Evolutionary conservation across 2,888 invertebrate species (phyloP).

Genomic region (Drosophila demipolita): DNA sequence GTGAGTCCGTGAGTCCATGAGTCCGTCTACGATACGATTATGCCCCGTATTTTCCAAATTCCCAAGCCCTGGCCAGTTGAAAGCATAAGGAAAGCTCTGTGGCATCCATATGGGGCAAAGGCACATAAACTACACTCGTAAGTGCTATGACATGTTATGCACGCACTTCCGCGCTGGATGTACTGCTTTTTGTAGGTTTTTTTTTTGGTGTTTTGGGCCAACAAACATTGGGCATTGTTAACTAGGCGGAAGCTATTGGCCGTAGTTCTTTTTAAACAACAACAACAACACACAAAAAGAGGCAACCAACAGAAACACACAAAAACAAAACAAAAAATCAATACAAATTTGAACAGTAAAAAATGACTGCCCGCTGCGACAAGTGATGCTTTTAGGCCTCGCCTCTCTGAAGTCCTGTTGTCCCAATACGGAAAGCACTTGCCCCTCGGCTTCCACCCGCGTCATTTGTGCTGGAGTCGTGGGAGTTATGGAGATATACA

Average conservation of each 20-base stretch:
- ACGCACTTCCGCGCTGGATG: constrained; percentile 56
- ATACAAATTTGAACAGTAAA: constrained; percentile 55
- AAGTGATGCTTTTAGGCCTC: constrained; percentile 22
- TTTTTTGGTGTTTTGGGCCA: constrained; percentile 31
- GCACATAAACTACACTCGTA: constrained; percentile 47
- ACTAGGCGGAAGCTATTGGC: constrained; percentile 65
- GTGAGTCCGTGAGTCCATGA: constrained; percentile 36
- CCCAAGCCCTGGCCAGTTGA: constrained; percentile 20
- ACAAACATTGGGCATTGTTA: constrained; percentile 70
- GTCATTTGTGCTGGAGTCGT: constrained; percentile 37
- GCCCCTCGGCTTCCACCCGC: constrained; percentile 18
- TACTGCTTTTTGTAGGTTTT: constrained; percentile 1
- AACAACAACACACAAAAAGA: not conserved
- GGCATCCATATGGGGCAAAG: constrained; percentile 29
- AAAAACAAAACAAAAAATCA: constrained; percentile 18
- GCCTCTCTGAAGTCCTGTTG: constrained; percentile 31
- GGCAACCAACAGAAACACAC: not conserved
- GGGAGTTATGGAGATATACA: constrained; percentile 5
- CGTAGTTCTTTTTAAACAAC: constrained; percentile 40
- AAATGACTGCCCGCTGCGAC: constrained; percentile 19
- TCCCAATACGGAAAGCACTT: constrained; percentile 34
- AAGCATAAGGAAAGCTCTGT: constrained; percentile 18
- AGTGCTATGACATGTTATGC: constrained; percentile 68
- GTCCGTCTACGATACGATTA: constrained; percentile 45
- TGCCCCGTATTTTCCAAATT: constrained; percentile 17